These are phyloP conservation scores for Phoronis australis DNA, from an alignment of 2,888 invertebrate genomes.

Conservation along the genomic window DNA sequence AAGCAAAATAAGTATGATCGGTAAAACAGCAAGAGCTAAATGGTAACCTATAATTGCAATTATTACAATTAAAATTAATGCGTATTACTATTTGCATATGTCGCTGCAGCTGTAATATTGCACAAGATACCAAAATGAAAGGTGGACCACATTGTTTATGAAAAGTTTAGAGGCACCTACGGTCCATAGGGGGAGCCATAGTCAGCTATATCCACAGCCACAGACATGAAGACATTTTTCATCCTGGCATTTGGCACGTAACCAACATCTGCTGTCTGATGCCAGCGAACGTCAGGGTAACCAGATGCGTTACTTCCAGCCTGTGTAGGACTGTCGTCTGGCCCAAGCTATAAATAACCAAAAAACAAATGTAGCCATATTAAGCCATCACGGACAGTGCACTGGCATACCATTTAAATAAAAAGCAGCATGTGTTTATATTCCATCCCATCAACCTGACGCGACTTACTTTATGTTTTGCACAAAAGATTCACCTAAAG, in stretches of 20 bases:
- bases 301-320: constrained; percentile 13
- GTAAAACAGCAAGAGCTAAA: background rate
- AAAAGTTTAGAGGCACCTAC: constrained; percentile 13
- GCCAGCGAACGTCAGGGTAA: constrained; percentile 41
- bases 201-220: constrained; percentile 41
- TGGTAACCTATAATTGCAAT: background rate
- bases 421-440: no score
- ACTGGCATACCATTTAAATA: no score
- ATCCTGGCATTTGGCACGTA: constrained; percentile 33
- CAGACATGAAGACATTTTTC: constrained; percentile 40
- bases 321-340: background rate
- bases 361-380: no score
- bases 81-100: background rate
- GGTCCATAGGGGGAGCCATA: constrained; percentile 25
- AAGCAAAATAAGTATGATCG: background rate
- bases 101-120: no score
- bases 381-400: no score
- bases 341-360: no score
- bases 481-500: no score
- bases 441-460: no score
- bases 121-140: no score
- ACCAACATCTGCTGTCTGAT: constrained; percentile 38
- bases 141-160: background rate
- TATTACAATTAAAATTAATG: background rate
- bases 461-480: no score